Percentiles rank a stretch among this genome's conserved stretches.
phyloP scores from a whole-genome alignment of 2,797 vertebrate genomes.

The Enteromius fasciolatus region DNA sequence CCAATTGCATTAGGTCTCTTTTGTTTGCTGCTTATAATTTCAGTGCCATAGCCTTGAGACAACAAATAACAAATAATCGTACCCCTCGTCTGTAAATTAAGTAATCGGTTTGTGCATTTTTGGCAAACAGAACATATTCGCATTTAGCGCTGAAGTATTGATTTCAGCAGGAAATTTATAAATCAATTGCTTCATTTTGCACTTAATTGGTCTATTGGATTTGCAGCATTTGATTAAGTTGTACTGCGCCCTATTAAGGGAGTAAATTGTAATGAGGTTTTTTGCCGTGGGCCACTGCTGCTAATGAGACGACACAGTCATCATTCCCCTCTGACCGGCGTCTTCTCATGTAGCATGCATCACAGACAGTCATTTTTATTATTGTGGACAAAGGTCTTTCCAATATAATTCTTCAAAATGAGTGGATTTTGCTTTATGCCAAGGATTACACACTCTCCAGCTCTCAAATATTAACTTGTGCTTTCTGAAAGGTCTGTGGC shows the following conservation, averaged over 20 bases:
- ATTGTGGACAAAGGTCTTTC: slow-evolving; percentile 38
- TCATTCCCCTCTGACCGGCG: slow-evolving; percentile 47
- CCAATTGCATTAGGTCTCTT: slow-evolving; percentile 39
- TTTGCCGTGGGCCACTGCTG: slow-evolving; percentile 44
- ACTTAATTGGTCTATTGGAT: slow-evolving; percentile 56
- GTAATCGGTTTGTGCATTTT: slow-evolving; percentile 21
- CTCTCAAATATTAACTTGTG: slow-evolving; percentile 15
- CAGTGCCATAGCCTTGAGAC: slow-evolving; percentile 7
- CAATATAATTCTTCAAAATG: slow-evolving; percentile 38
- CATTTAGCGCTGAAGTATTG: slow-evolving; percentile 48
- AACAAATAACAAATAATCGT: slow-evolving; percentile 24
- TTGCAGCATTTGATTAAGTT: slow-evolving; percentile 50
- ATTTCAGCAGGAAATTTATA: slow-evolving; percentile 55
- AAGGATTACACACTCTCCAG: background rate
- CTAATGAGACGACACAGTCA: slow-evolving; percentile 55
- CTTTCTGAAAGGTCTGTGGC: slow-evolving; percentile 29
- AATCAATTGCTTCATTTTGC: slow-evolving; percentile 45
- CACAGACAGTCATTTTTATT: slow-evolving; percentile 45
- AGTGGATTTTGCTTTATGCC: slow-evolving; percentile 35
- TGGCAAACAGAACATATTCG: slow-evolving; percentile 47
- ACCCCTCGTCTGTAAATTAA: slow-evolving; percentile 24
- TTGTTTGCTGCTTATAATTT: slow-evolving; percentile 40
- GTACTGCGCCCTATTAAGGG: slow-evolving; percentile 50
- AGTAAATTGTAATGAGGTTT: slow-evolving; percentile 54
- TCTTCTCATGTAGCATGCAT: slow-evolving; percentile 46